phyloP scores from a whole-genome alignment of 2,888 invertebrate genomes.

The Caenorhabditis sp. region DNA sequence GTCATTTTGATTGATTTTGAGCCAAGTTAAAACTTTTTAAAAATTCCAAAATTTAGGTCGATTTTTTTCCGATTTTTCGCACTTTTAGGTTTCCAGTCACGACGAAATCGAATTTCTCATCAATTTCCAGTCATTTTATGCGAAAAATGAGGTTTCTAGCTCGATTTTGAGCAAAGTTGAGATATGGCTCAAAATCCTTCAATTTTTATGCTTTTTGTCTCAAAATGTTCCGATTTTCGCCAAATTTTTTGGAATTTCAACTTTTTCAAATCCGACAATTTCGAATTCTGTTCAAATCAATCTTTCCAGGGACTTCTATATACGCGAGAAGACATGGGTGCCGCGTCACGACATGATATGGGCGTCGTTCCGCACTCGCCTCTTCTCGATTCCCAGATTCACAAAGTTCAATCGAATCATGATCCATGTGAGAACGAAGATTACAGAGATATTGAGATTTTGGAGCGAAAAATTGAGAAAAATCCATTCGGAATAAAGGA shows the following conservation, averaged over 20 bases:
- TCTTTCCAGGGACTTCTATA: slow-evolving; percentile 40
- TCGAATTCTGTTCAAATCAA: background rate
- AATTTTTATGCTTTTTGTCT: too few species aligned
- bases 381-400: slow-evolving; percentile 39
- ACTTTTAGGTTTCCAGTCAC: background rate
- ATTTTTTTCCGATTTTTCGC: background rate
- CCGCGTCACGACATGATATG: slow-evolving; percentile 30
- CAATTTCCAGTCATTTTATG: background rate
- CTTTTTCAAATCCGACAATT: background rate
- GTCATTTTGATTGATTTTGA: too few species aligned
- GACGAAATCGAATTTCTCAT: too few species aligned
- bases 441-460: too few species aligned
- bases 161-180: background rate
- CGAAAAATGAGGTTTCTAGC: background rate
- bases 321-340: slow-evolving; percentile 36
- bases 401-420: slow-evolving; percentile 13
- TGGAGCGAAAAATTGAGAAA: too few species aligned
- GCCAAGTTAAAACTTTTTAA: too few species aligned
- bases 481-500: background rate
- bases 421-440: slow-evolving; percentile 40
- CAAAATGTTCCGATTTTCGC: background rate
- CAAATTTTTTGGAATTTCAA: background rate
- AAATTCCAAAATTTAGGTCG: background rate
- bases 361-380: slow-evolving; percentile 20
- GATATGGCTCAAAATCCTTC: background rate